Base-by-base conservation (phyloP, 2,888 invertebrate genomes). In the Agrochola lota region DNA sequence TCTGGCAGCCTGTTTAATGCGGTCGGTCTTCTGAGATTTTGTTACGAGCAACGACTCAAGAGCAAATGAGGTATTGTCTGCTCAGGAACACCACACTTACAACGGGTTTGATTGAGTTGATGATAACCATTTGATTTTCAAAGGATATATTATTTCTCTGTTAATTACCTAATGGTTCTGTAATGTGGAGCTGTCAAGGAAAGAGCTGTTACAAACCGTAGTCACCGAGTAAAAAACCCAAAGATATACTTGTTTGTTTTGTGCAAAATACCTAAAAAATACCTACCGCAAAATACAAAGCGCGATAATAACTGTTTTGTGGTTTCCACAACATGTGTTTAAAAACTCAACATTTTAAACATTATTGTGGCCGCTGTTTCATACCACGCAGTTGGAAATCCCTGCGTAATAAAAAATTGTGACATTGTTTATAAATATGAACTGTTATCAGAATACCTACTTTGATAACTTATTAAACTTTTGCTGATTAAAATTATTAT, bases 391-490 rank as follows among this genome's bases (percentile, higher is more conserved):
- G 57, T 26, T 72, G 66, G 77, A 70, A 85, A 75, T 75, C 77
- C 68, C 76, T 74, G 62, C 75, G 74, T 74, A 77, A 63, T 69
- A 75, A 43, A 59, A 77, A 71, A 83, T 35, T 63, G 67, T 70
- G 70, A 63, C 74, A 76, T 76, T 81, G 79, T 83, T 72, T 74
- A 74, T 78, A 83, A 70, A 86, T 78, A 72, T n/a, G 8, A 60
- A 26, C 23, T 20, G 30, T 35, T 84, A 77, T 70, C 78, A 26
- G 43, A 55, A 72, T 78, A 84, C 71, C 73, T 76, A 67, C 74
- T 20, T 3, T 9, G 83, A 84, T 83, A 84, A 75, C 86, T 40
- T 86, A 57, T 83, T 83, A 55, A 86, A 72, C 86, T 70, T 30
- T 55, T n/a, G 49, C 57, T 63, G 72, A 83, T 83, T 71, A 71